Base-by-base conservation (phyloP, 2,113 vertebrate species). In the Apistogramma diplotaenia region DNA sequence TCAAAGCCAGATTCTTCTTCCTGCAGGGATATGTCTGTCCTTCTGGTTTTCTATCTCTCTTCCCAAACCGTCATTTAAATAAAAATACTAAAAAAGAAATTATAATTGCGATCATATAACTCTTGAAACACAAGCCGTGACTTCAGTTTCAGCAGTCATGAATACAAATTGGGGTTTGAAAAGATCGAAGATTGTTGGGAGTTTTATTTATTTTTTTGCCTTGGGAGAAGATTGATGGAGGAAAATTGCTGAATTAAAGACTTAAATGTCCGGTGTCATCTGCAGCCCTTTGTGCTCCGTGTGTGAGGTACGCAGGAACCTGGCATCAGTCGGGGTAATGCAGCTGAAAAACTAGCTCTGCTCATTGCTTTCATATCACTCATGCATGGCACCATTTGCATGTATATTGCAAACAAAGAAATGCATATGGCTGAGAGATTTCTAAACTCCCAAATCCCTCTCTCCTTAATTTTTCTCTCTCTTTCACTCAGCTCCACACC, bases 351-450 rank as follows among this genome's bases (percentile, higher is more conserved):
- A 62, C 46, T 33, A 61, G 74, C 79, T 86, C 78, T 78, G 60
- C 85, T 90, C 78, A 81, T 81, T 78, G 87, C 89, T 85, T 85
- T 86, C 65, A 87, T 78, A 71, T 87, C 85, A 65, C 82, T 82
- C 76, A 83, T 84, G 86, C 84, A 84, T 86, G 83, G 81, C 23
- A 35, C 76, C 76, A 92, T 93, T 94, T 94, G 89, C 91, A 91
- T 93, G 86, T 89, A 90, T 92, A 90, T 93, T 93, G 85, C 91
- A 90, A 80, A 81, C 83, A 85, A 54, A 90, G 83, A 89, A 83
- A 90, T 83, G 81, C 85, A 87, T 86, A 90, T 89, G 84, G 84
- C 78, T 89, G 75, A 86, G 75, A 84, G 83, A 77, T 87, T 89
- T 89, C 87, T 82, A 71, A 91, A 86, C 67, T 86, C 84, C 84